Base-by-base conservation (phyloP, 2,797 vertebrate species). In the Hozukius guyotensis region DNA sequence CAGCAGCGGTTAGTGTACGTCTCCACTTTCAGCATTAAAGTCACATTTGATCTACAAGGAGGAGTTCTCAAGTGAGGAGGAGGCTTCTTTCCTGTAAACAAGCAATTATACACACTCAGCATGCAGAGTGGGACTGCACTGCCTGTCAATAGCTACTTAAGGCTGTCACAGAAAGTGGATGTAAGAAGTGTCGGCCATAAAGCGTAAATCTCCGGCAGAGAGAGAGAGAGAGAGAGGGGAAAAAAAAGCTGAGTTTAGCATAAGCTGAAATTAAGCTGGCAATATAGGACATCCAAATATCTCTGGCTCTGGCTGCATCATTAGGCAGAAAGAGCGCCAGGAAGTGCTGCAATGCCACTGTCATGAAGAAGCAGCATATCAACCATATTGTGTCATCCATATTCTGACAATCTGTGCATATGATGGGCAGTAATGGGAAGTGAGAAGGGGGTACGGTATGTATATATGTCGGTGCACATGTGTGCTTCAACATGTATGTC, bases 181-280 rank as follows among this genome's bases (percentile, higher is more conserved):
- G 80, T 88, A 87, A 89, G 92, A 88, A 84, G 84, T 84, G 87
- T 89, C 34, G 88, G 66, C 85, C 85, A 86, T 83, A 90, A 90
- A 91, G 87, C 55, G 38, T 31, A 93, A 93, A 91, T 93, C 90
- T 93, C 88, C 29, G 4, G 56, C 87, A 87, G 73, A 85, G 77
- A 81, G 79, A 71, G 80, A 61, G 57, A 29, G 60, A 42, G 38
- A 42, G 38, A 42, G 36, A 14, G 36, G 13, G 52, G 8, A 0
- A 53, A 20, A 78, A 68, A 79, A 75, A 83, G 80, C 62, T 65
- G 89, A 91, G 90, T 95, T 94, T 93, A 92, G 91, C 89, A 93
- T 95, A 93, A 94, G 86, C 92, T 93, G 93, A 94, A 94, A 94
- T 93, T 93, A 95, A 95, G 90, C 93, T 93, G 94, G 92, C 87